These are phyloP conservation scores for Hylaeus volcanicus DNA, from an alignment of 1,140 invertebrate species.

Conservation along the genomic window DNA sequence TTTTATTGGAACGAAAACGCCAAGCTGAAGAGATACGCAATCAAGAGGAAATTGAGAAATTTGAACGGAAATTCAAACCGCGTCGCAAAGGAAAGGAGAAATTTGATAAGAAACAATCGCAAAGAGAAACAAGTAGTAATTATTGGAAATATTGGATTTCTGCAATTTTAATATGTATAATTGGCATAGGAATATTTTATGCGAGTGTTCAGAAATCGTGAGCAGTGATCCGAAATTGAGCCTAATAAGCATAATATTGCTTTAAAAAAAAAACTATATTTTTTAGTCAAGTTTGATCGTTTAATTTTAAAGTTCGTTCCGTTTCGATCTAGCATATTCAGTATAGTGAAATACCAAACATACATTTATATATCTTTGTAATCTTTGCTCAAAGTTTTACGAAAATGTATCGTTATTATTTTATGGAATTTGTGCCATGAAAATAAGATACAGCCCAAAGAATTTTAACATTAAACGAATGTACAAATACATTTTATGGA, in stretches of 20 bases:
- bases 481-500: no score
- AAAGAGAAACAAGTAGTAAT: not conserved
- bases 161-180: slow-evolving; percentile 27
- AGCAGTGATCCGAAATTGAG: not conserved
- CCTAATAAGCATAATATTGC: not conserved
- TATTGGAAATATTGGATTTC: slow-evolving; percentile 33
- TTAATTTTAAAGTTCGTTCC: slow-evolving; percentile 19
- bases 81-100: slow-evolving; percentile 81
- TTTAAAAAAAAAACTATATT: not conserved
- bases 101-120: slow-evolving; percentile 30
- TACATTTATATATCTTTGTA: slow-evolving; percentile 26
- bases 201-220: not conserved
- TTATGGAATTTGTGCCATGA: slow-evolving; percentile 10
- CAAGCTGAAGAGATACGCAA: slow-evolving; percentile 84
- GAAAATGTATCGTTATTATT: not conserved
- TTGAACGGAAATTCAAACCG: slow-evolving; percentile 86
- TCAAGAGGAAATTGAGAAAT: no score
- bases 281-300: slow-evolving; percentile 12
- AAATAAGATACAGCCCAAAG: not conserved
- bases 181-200: slow-evolving; percentile 40
- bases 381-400: not conserved
- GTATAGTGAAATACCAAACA: not conserved
- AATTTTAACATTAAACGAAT: slow-evolving; percentile 10
- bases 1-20: slow-evolving; percentile 81
- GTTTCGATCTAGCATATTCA: not conserved